A percentile compares a stretch with the other conserved stretches of the same genome.
Conservation (phyloP, 2,113 vertebrate species). For the Psettodes erumei region DNA sequence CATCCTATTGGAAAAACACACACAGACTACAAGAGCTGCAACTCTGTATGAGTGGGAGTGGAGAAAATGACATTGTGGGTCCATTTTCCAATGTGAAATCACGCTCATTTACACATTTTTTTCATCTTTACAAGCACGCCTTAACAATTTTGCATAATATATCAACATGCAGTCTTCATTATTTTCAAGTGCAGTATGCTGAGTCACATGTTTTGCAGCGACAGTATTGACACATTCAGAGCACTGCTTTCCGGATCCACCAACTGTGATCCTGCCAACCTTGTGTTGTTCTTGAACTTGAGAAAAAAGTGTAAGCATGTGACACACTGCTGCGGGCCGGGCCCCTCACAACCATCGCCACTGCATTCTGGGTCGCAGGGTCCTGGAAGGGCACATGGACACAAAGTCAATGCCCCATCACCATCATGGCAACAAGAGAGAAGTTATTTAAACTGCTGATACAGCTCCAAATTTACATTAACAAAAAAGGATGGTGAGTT, state of each 20-base stretch:
- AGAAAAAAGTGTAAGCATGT: conserved; percentile 94
- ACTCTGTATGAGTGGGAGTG: not conserved
- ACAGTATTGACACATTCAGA: not conserved
- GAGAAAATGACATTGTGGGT: not conserved
- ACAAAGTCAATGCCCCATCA: conserved; percentile 36
- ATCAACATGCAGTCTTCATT: not conserved
- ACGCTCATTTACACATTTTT: not conserved
- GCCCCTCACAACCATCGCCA: conserved; percentile 93
- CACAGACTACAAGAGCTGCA: not conserved
- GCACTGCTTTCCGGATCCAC: not conserved
- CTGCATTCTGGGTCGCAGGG: conserved; percentile 94
- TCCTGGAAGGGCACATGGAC: conserved; percentile 78
- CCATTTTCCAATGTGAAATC: not conserved
- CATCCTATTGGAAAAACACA: conserved; percentile 78
- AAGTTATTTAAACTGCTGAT: conserved; percentile 11
- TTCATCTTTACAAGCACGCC: not conserved
- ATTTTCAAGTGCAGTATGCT: not conserved
- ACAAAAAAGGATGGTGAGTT: not conserved
- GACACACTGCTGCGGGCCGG: conserved; percentile 91
- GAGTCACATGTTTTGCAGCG: not conserved
- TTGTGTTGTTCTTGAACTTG: conserved; percentile 95
- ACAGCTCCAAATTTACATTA: not conserved
- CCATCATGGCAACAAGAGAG: conserved; percentile 8
- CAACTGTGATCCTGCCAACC: conserved; percentile 78
- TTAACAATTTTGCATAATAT: not conserved